A percentile compares a stretch with the other conserved stretches of the same genome.
Conservation (phyloP, 2,888 invertebrate genomes). For the Apomyelois bistriatella region DNA sequence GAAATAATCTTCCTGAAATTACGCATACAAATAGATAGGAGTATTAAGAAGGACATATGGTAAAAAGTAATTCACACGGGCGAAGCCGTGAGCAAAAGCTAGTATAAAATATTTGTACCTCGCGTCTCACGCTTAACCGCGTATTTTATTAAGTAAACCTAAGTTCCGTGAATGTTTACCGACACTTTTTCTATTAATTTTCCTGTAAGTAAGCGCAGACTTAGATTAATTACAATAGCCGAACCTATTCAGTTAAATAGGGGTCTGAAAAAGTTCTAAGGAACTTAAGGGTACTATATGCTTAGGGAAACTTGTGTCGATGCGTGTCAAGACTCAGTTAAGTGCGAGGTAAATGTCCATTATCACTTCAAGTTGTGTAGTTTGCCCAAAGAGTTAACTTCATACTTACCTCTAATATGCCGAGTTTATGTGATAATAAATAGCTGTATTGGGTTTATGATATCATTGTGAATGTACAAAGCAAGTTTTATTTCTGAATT, state of each 20-base stretch:
- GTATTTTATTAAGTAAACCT: neutral
- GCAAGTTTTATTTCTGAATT: too few species aligned
- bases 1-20: too few species aligned
- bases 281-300: neutral
- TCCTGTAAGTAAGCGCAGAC: neutral
- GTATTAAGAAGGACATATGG: too few species aligned
- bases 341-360: slow-evolving; percentile 1
- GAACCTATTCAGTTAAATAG: neutral
- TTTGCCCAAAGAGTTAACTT: slow-evolving; percentile 2
- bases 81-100: too few species aligned
- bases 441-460: neutral
- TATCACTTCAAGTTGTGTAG: neutral
- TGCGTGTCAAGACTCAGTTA: neutral
- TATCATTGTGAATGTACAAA: too few species aligned
- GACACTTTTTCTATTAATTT: neutral
- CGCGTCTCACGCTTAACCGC: too few species aligned
- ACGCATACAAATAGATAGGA: too few species aligned
- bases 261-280: neutral
- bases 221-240: neutral
- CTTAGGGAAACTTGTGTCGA: neutral
- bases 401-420: neutral
- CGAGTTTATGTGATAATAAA: neutral
- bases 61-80: too few species aligned
- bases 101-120: too few species aligned
- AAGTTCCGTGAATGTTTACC: neutral